Percentiles rank a stretch among this genome's conserved stretches.
Conservation (phyloP, 2,797 vertebrate genomes). For the Fundulus diaphanus region DNA sequence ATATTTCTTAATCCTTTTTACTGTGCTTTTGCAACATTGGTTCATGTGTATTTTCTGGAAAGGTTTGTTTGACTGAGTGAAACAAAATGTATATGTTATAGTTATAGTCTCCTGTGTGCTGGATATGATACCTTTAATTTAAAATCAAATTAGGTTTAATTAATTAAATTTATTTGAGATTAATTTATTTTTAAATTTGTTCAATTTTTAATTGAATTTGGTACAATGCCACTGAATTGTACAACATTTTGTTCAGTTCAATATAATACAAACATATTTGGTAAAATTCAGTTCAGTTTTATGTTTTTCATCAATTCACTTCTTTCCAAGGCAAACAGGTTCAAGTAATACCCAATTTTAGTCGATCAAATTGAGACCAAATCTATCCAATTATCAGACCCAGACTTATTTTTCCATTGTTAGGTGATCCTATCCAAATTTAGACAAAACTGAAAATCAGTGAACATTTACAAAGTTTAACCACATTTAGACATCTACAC, state of each 20-base stretch:
- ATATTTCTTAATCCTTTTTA: background rate
- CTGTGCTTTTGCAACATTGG: background rate
- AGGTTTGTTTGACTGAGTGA: background rate
- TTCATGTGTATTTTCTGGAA: background rate
- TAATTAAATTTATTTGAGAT: background rate
- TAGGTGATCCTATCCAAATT: background rate
- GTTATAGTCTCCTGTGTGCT: background rate
- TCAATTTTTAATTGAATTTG: background rate
- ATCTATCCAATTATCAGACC: background rate
- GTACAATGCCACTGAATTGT: background rate
- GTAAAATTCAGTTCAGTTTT: background rate
- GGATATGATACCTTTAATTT: background rate
- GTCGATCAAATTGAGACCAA: background rate
- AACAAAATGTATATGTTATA: background rate
- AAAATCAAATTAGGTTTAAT: background rate
- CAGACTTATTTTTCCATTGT: background rate
- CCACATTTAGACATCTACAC: background rate
- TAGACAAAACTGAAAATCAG: background rate
- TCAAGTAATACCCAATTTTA: background rate
- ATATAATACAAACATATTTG: background rate
- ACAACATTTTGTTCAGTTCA: background rate
- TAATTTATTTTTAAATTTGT: too few species aligned
- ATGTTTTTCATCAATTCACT: background rate
- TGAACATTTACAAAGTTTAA: background rate
- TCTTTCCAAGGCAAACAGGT: background rate